Conservation (phyloP, 2,113 vertebrate species). For the Ondatra zibethicus region DNA sequence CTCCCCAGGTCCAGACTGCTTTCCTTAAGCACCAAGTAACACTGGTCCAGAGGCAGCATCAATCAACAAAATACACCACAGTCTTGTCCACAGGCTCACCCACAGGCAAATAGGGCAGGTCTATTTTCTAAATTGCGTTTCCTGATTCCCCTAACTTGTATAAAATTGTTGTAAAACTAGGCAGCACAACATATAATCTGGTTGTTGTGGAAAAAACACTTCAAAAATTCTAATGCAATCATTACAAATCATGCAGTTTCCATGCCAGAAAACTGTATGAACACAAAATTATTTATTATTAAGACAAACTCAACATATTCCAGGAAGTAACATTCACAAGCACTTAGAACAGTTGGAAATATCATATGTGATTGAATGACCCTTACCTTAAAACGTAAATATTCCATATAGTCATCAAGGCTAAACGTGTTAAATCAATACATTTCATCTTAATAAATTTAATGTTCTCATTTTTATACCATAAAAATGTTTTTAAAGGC, state of each 20-base stretch:
- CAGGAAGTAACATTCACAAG: neutral
- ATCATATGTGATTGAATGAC: neutral
- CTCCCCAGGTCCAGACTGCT: neutral
- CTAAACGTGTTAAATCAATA: neutral
- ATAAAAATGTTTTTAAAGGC: neutral
- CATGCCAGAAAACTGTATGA: neutral
- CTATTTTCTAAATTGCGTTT: neutral
- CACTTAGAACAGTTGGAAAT: constrained; percentile 3
- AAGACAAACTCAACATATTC: neutral
- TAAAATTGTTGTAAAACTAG: neutral
- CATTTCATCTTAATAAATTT: neutral
- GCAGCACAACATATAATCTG: neutral
- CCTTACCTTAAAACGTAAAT: neutral
- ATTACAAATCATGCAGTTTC: neutral
- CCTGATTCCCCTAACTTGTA: neutral
- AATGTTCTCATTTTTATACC: neutral
- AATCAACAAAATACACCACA: neutral
- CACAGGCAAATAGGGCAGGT: neutral
- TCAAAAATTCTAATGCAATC: neutral
- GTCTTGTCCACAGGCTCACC: neutral
- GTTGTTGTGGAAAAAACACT: neutral
- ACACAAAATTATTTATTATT: neutral
- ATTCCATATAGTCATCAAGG: neutral
- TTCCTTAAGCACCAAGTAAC: neutral
- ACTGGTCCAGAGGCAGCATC: neutral